phyloP scores from a whole-genome alignment of 1,140 invertebrate genomes.

The Atta texana region DNA sequence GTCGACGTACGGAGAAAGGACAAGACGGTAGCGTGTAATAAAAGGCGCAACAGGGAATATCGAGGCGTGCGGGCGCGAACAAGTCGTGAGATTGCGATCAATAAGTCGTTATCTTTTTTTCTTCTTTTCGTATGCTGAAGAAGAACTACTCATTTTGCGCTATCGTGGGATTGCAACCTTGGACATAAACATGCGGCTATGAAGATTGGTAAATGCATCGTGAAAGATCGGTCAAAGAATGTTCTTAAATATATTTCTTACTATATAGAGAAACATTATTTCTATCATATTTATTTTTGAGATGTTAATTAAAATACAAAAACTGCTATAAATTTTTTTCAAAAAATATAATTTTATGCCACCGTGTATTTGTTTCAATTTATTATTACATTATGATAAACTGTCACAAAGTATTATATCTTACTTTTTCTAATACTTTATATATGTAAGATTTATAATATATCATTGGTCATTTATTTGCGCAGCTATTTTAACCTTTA shows the following conservation, averaged over 20 bases:
- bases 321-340: not conserved
- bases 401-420: not conserved
- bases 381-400: not conserved
- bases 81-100: slow-evolving; percentile 49
- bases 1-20: slow-evolving; percentile 18
- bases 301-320: not conserved
- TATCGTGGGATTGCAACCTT: slow-evolving; percentile 48
- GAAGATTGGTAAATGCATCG: not conserved
- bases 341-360: not conserved
- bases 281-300: not conserved
- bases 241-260: not conserved
- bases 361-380: not conserved
- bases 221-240: not conserved
- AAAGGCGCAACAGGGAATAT: slow-evolving; percentile 59
- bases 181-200: slow-evolving; percentile 16
- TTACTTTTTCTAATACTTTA: slow-evolving; percentile 5
- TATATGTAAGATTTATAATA: not conserved
- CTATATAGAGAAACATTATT: not conserved
- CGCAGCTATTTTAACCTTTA: not conserved
- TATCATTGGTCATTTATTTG: not conserved
- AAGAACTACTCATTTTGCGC: slow-evolving; percentile 42
- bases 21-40: slow-evolving; percentile 45
- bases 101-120: slow-evolving; percentile 53
- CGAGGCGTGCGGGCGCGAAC: slow-evolving; percentile 31
- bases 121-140: slow-evolving; percentile 18